phyloP scores from a whole-genome alignment of 1,140 invertebrate species.

The Geopemphigus sp. region DNA sequence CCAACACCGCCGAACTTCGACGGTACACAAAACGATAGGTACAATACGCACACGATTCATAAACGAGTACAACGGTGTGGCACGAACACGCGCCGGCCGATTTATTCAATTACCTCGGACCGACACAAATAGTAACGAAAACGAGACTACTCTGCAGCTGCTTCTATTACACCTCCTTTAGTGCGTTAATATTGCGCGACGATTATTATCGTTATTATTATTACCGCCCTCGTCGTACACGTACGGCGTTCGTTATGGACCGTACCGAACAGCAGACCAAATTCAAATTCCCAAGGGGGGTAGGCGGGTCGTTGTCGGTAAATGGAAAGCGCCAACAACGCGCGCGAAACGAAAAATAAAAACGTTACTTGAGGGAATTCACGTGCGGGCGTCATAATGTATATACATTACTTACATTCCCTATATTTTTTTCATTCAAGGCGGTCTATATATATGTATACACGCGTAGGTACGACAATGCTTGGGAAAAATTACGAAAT shows the following conservation, averaged over 20 bases:
- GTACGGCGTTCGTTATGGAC: background rate
- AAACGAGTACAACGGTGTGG: no score
- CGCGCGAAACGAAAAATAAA: slow-evolving; percentile 7
- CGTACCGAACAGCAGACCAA: background rate
- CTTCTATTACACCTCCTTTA: background rate
- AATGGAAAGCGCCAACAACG: slow-evolving; percentile 6
- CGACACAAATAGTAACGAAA: no score
- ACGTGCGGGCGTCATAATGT: background rate
- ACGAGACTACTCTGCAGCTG: no score
- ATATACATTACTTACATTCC: no score
- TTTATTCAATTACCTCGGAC: no score
- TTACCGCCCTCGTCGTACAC: background rate
- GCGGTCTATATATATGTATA: background rate
- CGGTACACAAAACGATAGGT: no score
- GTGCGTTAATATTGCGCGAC: background rate
- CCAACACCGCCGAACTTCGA: no score
- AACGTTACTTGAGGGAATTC: slow-evolving; percentile 31
- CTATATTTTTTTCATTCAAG: slow-evolving; percentile 5
- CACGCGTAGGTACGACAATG: background rate
- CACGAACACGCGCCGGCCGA: no score
- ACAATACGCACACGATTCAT: no score
- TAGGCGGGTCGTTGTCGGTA: background rate
- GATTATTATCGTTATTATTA: no score
- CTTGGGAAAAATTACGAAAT: slow-evolving; percentile 14
- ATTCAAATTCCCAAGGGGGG: slow-evolving; percentile 16